Evolutionary conservation across 2,888 invertebrate genomes (phyloP), one percentile per base, ranked within the genome.

Genomic region (Chymomyza caudatula): DNA sequence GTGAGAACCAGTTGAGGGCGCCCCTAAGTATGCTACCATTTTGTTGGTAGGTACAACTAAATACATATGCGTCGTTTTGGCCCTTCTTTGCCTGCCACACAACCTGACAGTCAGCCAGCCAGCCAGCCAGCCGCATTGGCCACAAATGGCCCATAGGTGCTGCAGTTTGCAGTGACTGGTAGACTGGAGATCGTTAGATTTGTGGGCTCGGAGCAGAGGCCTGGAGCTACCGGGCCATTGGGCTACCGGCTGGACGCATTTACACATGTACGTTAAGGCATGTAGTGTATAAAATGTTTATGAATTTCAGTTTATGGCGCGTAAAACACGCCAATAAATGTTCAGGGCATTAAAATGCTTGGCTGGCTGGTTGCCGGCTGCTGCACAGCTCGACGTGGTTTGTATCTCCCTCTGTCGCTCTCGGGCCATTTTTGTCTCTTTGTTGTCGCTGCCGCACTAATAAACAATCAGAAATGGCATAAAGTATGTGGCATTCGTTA

Each of bases 291-390:
- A 87, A 81, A 86, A 81, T 81, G 87, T 81, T 81, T 81, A 81
- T 81, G 81, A 81, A 81, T 81, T 81, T 85, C 78, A 85, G 82
- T 85, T 85, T 87, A 85, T 85, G 87, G 87, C 82, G 87, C 84
- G 87, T 83, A 87, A 85, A 85, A 85, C 87, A 87, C 76, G 81
- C 86, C 87, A 87, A 87, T 84, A 84, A 84, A 84, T 85, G 84
- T 85, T 70, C 69, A 69, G 71, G 72, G 83, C 85, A 86, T 78
- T 85, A 76, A 85, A 86, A 79, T 77, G 77, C 73, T 69, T 60
- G 66, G 65, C 71, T 67, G 69, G 56, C 73, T 63, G 63, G 68
- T 67, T 55, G 51, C 37, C 53, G 42, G 19, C 5, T 5, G 4
- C 8, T 19, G 6, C 52, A 47, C 51, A 58, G 6, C 43, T 3